Evolutionary conservation across 1,140 invertebrate species (phyloP), one percentile per base, ranked within the genome.

Genomic region (Phortica variegata): DNA sequence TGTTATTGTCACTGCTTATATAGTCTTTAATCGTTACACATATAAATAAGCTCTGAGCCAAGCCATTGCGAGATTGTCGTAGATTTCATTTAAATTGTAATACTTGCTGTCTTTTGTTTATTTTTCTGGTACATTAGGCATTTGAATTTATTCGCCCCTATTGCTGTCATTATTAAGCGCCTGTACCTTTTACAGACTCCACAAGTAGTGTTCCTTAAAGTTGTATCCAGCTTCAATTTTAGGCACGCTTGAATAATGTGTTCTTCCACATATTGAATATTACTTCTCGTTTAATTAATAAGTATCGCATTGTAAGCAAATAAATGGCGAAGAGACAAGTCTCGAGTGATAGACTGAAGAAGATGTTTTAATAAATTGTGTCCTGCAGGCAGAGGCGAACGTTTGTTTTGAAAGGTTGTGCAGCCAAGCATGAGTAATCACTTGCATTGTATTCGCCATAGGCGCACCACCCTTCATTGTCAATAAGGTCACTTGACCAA

Each of bases 241-340:
- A 26, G 41, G 15, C 38, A 12, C 18, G 26, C 47, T 39, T 41
- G 52, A 59, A 68, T n/a, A n/a, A n/a, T n/a, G n/a, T n/a, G n/a
- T n/a, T n/a, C n/a, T n/a, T n/a, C 66, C 63, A 52, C 46, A 62
- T 60, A 68, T 66, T 66, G 41, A 63, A 58, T 6, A 60, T 68
- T 54, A 37, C 33, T 26, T 36, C 48, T 43, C 60, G 37, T 68
- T 66, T 66, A 66, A 66, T 68, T 66, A 66, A 66, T 60, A 66
- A 63, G 65, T 66, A 68, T 62, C 32, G 8, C 38, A n/a, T n/a
- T n/a, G 19, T n/a, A 33, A 29, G 21, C 47, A 33, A 33, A 29
- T 12, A 17, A 52, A 43, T 39, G n/a, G n/a, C n/a, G n/a, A n/a
- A n/a, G n/a, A n/a, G n/a, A n/a, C n/a, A n/a, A n/a, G n/a, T 32